phyloP scores from a whole-genome alignment of 2,113 vertebrate species.

The Orycteropus afer region DNA sequence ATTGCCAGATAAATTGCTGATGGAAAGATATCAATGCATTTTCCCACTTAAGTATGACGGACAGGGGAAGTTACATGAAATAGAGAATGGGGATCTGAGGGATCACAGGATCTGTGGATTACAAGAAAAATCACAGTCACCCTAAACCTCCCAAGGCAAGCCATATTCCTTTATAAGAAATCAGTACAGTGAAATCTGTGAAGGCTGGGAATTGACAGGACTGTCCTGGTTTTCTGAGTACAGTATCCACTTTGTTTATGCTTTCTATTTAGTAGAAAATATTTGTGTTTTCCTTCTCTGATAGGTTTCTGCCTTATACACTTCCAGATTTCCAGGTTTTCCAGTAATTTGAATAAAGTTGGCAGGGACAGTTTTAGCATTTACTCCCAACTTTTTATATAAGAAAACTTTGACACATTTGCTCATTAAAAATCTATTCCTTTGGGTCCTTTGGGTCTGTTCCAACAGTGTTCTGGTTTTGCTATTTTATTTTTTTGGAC shows the following conservation, averaged over 20 bases:
- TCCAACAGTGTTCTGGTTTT: background rate
- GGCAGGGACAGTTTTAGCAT: background rate
- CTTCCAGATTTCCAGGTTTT: background rate
- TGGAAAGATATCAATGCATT: background rate
- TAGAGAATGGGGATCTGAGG: background rate
- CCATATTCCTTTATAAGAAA: background rate
- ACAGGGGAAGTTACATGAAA: background rate
- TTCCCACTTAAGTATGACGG: slow-evolving; percentile 7
- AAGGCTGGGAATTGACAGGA: background rate
- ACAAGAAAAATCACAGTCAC: background rate
- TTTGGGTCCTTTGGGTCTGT: background rate
- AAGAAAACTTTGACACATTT: background rate
- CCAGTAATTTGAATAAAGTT: background rate
- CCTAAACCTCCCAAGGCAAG: background rate
- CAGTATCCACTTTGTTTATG: background rate
- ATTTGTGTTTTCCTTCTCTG: background rate
- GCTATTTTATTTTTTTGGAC: slow-evolving; percentile 34
- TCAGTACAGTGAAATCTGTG: background rate
- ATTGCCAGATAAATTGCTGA: slow-evolving; percentile 13
- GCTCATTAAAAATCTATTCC: background rate
- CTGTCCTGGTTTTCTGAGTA: background rate
- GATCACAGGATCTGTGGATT: background rate
- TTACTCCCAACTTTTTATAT: background rate
- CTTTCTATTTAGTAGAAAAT: too few species aligned
- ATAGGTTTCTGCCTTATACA: background rate